phyloP scores from a whole-genome alignment of 2,113 vertebrate species.

The Motacilla tschutschensis region DNA sequence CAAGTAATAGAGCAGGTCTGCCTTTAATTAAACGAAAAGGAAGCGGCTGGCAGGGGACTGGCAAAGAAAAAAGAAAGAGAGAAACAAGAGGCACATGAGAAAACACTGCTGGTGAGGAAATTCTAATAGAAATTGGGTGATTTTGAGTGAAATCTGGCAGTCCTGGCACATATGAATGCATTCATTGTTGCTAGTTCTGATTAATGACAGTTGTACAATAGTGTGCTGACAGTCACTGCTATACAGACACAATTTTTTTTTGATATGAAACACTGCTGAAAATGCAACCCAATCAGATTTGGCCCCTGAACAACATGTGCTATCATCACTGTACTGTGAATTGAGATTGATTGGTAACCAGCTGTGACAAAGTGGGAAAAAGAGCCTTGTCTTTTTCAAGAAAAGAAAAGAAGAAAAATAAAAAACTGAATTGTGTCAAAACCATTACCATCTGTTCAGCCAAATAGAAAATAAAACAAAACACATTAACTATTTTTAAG shows the following conservation, averaged over 20 bases:
- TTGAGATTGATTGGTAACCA: constrained; percentile 81
- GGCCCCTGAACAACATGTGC: constrained; percentile 75
- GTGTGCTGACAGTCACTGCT: constrained; percentile 68
- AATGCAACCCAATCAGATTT: constrained; percentile 79
- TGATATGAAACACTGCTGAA: constrained; percentile 74
- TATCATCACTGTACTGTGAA: constrained; percentile 77
- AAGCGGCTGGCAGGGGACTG: not conserved
- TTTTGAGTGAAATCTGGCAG: constrained; percentile 70
- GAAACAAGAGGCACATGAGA: constrained; percentile 51
- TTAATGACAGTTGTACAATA: constrained; percentile 77
- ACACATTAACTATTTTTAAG: constrained; percentile 52
- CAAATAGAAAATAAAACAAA: constrained; percentile 67
- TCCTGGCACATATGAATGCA: constrained; percentile 64
- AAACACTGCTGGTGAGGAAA: constrained; percentile 60
- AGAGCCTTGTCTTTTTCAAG: constrained; percentile 54
- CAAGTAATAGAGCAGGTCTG: constrained; percentile 6
- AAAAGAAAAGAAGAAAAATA: constrained; percentile 43
- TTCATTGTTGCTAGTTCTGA: constrained; percentile 75
- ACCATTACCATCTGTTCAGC: constrained; percentile 71
- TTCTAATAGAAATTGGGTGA: constrained; percentile 59
- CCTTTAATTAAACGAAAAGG: constrained; percentile 47
- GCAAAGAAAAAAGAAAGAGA: constrained; percentile 8
- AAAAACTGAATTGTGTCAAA: constrained; percentile 66
- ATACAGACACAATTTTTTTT: constrained; percentile 54
- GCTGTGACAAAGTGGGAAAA: constrained; percentile 76